Conservation (phyloP, 1,140 invertebrate species). For the Drosophila watanabei region DNA sequence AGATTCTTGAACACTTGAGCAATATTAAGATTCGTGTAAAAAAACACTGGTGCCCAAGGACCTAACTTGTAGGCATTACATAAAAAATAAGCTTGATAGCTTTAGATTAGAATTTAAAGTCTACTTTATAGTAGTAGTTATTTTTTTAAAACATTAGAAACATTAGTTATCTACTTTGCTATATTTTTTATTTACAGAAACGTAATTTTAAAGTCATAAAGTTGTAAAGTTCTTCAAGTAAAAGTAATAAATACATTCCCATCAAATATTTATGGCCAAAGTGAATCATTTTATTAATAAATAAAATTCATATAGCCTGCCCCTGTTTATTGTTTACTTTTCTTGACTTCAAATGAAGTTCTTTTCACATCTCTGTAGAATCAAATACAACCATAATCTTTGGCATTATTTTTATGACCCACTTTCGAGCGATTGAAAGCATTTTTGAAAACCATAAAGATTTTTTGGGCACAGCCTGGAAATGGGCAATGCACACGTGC, state of each 20-base stretch:
- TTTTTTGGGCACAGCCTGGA: constrained; percentile 17
- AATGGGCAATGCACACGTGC: constrained; percentile 33
- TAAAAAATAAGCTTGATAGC: not conserved
- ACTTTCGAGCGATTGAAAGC: constrained; percentile 9
- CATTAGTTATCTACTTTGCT: no score
- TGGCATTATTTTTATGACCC: constrained; percentile 15
- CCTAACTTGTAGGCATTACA: not conserved
- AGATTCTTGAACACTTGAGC: not conserved
- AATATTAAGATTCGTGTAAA: not conserved
- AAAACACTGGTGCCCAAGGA: not conserved
- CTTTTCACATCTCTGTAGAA: not conserved
- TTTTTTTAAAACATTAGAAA: not conserved
- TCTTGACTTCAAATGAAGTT: not conserved
- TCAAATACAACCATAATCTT: not conserved
- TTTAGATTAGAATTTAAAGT: not conserved
- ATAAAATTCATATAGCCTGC: not conserved
- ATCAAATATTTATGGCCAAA: not conserved
- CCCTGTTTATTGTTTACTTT: not conserved
- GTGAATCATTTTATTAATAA: not conserved
- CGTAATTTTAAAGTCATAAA: no score
- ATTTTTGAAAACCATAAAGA: constrained; percentile 21
- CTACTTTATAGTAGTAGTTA: not conserved
- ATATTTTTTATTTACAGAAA: no score
- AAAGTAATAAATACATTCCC: not conserved
- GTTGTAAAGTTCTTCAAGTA: no score